These are phyloP conservation scores for Tauraco hartlaubi DNA, from an alignment of 2,797 vertebrate species.

Conservation along the genomic window DNA sequence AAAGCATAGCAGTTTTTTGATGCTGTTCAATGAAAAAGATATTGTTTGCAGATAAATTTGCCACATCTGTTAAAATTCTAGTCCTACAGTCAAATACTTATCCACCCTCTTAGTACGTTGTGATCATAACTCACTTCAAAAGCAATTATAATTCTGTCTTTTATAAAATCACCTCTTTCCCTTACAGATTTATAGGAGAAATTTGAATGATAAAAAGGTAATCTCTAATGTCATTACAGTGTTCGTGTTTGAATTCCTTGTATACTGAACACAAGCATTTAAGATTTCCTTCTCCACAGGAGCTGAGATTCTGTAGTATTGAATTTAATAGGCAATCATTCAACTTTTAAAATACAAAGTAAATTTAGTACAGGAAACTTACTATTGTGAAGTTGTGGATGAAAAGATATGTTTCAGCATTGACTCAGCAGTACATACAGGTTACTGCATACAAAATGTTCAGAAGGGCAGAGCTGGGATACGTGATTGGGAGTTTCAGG, in stretches of 20 bases:
- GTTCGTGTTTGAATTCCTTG: neutral
- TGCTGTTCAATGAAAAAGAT: neutral
- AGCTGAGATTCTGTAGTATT: neutral
- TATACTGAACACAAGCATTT: neutral
- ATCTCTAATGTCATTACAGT: slow-evolving; percentile 41
- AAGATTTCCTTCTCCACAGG: neutral
- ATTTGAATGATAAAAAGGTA: slow-evolving; percentile 58
- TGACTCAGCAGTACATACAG: neutral
- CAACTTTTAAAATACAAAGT: neutral
- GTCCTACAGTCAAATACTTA: neutral
- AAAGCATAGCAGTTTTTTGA: neutral
- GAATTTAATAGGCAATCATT: slow-evolving; percentile 15
- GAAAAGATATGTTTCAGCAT: neutral
- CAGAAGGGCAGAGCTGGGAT: neutral
- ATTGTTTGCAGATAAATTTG: slow-evolving; percentile 21
- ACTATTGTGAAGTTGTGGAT: neutral
- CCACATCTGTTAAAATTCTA: slow-evolving; percentile 8
- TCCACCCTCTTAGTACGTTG: neutral
- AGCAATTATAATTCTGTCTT: slow-evolving; percentile 43
- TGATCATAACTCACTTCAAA: slow-evolving; percentile 36
- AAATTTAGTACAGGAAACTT: neutral
- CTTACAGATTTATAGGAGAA: neutral
- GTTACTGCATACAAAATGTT: neutral
- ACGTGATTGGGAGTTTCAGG: slow-evolving; percentile 1
- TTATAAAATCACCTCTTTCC: neutral